Conservation (phyloP, 2,113 vertebrate species). For the Entomyzon cyanotis region DNA sequence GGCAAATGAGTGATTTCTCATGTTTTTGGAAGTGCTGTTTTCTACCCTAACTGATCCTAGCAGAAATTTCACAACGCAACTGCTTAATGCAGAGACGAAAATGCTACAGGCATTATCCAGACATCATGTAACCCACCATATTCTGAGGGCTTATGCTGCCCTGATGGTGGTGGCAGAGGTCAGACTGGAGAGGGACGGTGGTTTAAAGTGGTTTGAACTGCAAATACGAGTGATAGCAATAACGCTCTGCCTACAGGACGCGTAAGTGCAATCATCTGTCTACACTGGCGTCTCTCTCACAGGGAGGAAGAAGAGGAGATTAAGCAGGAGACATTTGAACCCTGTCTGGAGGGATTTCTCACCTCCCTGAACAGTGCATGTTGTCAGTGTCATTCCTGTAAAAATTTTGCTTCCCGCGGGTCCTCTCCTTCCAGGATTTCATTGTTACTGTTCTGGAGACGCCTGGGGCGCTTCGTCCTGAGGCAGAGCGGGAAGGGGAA, state of each 20-base stretch:
- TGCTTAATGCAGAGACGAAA: background rate
- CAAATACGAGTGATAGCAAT: background rate
- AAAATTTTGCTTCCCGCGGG: background rate
- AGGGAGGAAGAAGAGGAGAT: background rate
- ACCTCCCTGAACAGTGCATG: background rate
- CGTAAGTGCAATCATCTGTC: background rate
- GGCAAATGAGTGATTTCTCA: background rate
- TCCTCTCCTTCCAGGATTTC: background rate
- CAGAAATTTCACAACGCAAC: background rate
- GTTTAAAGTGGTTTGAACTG: background rate
- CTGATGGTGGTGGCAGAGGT: background rate
- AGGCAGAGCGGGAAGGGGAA: background rate
- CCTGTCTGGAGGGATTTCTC: background rate
- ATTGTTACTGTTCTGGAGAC: background rate
- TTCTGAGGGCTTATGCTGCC: background rate
- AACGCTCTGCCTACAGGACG: background rate
- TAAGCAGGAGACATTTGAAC: background rate
- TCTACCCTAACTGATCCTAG: background rate
- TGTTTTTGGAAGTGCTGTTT: background rate
- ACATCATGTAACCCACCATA: rapidly evolving
- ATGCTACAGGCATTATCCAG: background rate
- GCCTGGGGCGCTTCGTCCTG: background rate
- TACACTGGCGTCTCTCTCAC: background rate
- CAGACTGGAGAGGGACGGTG: background rate
- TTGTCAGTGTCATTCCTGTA: background rate